These are phyloP conservation scores for Drosophila sechellia DNA, from an alignment of 1,140 invertebrate genomes.

Conservation along the genomic window DNA sequence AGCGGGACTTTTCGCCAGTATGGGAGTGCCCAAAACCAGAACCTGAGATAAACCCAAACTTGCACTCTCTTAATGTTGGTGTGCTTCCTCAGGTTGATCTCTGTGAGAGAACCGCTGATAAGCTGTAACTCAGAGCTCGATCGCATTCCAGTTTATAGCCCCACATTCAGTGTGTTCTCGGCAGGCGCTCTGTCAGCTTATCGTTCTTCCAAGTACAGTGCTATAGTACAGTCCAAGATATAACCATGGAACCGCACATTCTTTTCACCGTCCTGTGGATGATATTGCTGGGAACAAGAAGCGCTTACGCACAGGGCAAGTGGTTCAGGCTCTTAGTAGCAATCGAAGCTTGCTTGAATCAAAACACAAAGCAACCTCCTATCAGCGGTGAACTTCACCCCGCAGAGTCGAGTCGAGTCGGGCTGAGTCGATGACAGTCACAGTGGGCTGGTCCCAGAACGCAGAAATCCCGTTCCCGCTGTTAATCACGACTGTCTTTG, in stretches of 20 bases:
- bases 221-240: not conserved
- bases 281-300: constrained; percentile 18
- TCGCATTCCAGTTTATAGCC: constrained; percentile 27
- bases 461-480: constrained; percentile 27
- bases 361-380: constrained; percentile 38
- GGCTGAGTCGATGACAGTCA: not conserved
- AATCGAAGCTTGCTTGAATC: not conserved
- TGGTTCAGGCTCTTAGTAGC: not conserved
- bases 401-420: constrained; percentile 8
- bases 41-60: constrained; percentile 7
- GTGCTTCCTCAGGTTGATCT: not conserved
- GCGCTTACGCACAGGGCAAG: constrained; percentile 52
- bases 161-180: constrained; percentile 53
- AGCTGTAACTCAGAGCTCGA: constrained; percentile 33
- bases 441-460: constrained; percentile 4
- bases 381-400: constrained; percentile 74
- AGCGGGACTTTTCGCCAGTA: not conserved
- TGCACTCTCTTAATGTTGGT: constrained; percentile 15
- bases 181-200: constrained; percentile 25
- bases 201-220: constrained; percentile 9
- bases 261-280: constrained; percentile 26
- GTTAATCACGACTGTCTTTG: constrained; percentile 3
- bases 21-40: constrained; percentile 17
- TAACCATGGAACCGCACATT: constrained; percentile 35
- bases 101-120: constrained; percentile 50